A percentile compares a stretch with the other conserved stretches of the same genome.
These are phyloP conservation scores for Opisthocomus hoazin DNA, from an alignment of 2,113 vertebrate species.

Conservation along the genomic window DNA sequence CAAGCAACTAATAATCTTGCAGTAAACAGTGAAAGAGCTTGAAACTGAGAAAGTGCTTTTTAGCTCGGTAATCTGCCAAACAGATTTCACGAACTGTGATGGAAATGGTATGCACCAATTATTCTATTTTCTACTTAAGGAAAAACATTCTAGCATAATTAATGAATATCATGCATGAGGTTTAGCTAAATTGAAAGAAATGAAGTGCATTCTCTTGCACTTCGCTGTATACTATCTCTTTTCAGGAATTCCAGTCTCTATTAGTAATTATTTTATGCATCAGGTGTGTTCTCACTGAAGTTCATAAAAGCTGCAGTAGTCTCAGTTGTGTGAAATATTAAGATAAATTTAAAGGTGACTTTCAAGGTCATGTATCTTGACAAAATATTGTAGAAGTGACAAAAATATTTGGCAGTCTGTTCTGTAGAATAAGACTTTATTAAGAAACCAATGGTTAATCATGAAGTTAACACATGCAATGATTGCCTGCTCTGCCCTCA, in stretches of 20 bases:
- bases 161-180: not conserved
- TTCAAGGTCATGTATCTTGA: slow-evolving; percentile 50
- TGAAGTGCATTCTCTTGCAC: not conserved
- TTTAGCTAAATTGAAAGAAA: not conserved
- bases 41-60: not conserved
- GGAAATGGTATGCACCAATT: not conserved
- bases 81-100: not conserved
- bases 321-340: slow-evolving; percentile 31
- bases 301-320: slow-evolving; percentile 28
- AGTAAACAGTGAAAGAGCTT: not conserved
- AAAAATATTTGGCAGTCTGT: slow-evolving; percentile 61
- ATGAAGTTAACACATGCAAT: slow-evolving; percentile 55
- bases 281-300: slow-evolving; percentile 31
- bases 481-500: slow-evolving; percentile 63
- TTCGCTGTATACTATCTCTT: not conserved
- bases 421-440: slow-evolving; percentile 46
- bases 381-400: slow-evolving; percentile 58
- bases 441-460: slow-evolving; percentile 62
- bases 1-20: not conserved
- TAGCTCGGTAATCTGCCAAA: not conserved
- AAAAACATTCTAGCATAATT: not conserved
- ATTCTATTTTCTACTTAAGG: not conserved
- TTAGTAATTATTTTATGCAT: not conserved
- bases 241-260: not conserved
- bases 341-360: slow-evolving; percentile 46